phyloP scores from a whole-genome alignment of 2,888 invertebrate species.

The Herminia tarsipennalis region DNA sequence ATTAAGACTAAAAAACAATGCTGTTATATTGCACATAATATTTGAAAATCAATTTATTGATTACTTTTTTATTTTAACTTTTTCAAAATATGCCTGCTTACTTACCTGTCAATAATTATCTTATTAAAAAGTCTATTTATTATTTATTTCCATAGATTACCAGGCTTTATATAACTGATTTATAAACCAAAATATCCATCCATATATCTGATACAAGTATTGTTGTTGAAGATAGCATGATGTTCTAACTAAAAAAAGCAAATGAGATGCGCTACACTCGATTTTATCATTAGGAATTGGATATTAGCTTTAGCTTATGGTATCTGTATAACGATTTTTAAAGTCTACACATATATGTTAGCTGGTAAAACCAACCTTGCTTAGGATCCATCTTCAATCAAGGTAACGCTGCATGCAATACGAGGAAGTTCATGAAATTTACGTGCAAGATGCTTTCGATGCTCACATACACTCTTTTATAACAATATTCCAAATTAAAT shows the following conservation, averaged over 20 bases:
- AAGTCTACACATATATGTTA: slow-evolving; percentile 36
- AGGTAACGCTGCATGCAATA: slow-evolving; percentile 83
- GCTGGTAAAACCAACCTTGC: slow-evolving; percentile 78
- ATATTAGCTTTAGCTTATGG: slow-evolving; percentile 14
- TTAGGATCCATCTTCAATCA: slow-evolving; percentile 80
- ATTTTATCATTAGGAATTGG: slow-evolving; percentile 3
- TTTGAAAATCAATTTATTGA: too few species aligned
- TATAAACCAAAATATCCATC: too few species aligned
- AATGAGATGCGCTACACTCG: slow-evolving; percentile 15
- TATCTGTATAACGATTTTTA: slow-evolving; percentile 16
- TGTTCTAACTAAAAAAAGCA: slow-evolving; percentile 6
- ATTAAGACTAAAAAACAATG: background rate
- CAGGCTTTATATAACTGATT: too few species aligned
- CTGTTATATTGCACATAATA: too few species aligned
- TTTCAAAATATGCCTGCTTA: too few species aligned
- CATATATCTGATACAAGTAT: too few species aligned
- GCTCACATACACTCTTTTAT: slow-evolving; percentile 31
- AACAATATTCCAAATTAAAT: slow-evolving; percentile 26
- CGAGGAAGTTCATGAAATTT: slow-evolving; percentile 67
- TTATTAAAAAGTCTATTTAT: too few species aligned
- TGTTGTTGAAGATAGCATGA: too few species aligned
- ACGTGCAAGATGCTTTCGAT: slow-evolving; percentile 61
- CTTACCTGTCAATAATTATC: too few species aligned
- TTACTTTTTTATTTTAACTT: too few species aligned
- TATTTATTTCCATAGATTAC: too few species aligned